Evolutionary conservation across 2,888 invertebrate species (phyloP), one percentile per base, ranked within the genome.

Genomic region (Odontomyia ornata): DNA sequence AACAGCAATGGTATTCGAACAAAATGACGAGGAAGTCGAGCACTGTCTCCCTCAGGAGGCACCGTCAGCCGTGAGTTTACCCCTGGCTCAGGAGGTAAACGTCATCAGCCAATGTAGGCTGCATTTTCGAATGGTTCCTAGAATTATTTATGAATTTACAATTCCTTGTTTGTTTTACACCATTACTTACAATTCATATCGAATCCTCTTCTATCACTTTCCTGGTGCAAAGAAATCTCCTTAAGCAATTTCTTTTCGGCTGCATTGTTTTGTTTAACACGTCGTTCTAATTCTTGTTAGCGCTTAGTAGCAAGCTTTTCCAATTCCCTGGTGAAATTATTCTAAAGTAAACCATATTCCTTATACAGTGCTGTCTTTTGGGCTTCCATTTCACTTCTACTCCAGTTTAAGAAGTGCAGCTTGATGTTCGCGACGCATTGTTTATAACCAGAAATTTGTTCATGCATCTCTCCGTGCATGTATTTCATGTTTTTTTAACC

Each of bases 391-490:
- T 99, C 98, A 98, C 83, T 94, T 93, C 86, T 97, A 97, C 87
- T 99, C 99, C 82, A 98, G 90, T 90, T 98, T 94, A 69, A 93
- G 89, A 83, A 99, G 89, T 81, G 98, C 97, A 81, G 96, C 95
- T 87, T 99, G 99, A 88, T 99, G 99, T 86, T 97, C 97, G 80
- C 97, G 92, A 80, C 99, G 91, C 95, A 99, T 96, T 80, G 91
- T 88, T 99, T 99, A 88, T 98, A 98, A 25, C 98, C 98, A 75
- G 96, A 95, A 96, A 98, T 98, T 89, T 99, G 99, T 87, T 99
- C 99, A 88, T 98, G 96, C 95, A 98, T 96, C 88, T 98, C 98
- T 89, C 98, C 96, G 87, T 86, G 60, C n/a, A n/a, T n/a, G n/a
- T n/a, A n/a, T n/a, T n/a, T n/a, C n/a, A n/a, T n/a, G n/a, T n/a